A percentile compares a stretch with the other conserved stretches of the same genome.
Conservation (phyloP, 2,113 vertebrate genomes). For the Chaetops frenatus region DNA sequence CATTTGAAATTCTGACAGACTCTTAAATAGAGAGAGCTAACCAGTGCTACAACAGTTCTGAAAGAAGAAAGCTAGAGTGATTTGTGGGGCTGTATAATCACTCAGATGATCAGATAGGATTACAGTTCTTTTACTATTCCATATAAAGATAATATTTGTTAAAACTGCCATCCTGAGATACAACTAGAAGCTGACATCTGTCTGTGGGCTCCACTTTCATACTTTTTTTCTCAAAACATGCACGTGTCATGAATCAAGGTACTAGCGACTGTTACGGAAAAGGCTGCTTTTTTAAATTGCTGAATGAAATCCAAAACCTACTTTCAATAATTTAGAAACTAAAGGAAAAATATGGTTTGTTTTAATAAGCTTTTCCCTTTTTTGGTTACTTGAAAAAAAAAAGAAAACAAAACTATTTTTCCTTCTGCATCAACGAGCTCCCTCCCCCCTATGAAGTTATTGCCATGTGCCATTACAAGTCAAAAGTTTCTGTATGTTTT, state of each 20-base stretch:
- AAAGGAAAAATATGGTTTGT: not conserved
- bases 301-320: conserved; percentile 8
- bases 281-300: not conserved
- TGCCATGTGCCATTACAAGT: not conserved
- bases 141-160: conserved; percentile 60
- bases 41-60: not conserved
- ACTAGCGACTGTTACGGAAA: not conserved
- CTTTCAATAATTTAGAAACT: conserved; percentile 7
- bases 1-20: conserved; percentile 12
- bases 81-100: conserved; percentile 40
- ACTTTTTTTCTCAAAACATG: not conserved
- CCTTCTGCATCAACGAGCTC: not conserved
- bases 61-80: not conserved
- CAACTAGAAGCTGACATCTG: not conserved
- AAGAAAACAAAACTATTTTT: not conserved
- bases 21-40: not conserved
- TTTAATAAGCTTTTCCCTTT: not conserved
- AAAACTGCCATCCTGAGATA: conserved; percentile 33
- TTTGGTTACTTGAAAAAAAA: not conserved
- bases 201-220: not conserved
- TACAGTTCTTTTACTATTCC: conserved; percentile 50
- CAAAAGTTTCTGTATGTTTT: not conserved
- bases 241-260: conserved; percentile 3
- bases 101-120: conserved; percentile 37
- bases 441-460: not conserved